phyloP scores from a whole-genome alignment of 30 jellyfish, hydroid and myxozoan species.

The Nemopilema nomurai region DNA sequence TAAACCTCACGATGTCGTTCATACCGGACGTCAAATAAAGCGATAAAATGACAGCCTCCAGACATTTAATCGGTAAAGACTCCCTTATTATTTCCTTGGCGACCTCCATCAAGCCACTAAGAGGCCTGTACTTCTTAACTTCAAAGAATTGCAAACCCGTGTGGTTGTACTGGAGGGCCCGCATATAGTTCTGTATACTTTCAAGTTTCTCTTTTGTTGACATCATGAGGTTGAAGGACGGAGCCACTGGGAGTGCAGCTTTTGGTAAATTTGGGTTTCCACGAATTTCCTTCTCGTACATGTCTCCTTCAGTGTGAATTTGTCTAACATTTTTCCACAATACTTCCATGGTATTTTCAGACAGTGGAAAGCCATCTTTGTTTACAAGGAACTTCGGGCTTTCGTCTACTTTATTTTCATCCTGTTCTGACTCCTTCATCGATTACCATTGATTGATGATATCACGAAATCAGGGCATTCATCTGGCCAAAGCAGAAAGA shows the following conservation, averaged over 20 bases:
- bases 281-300: slow-evolving; percentile 39
- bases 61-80: slow-evolving; percentile 86
- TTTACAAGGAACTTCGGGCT: slow-evolving; percentile 45
- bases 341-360: slow-evolving; percentile 41
- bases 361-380: slow-evolving; percentile 70
- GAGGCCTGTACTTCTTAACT: slow-evolving; percentile 75
- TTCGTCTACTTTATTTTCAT: neutral
- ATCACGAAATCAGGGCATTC: too few species aligned
- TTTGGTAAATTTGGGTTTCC: slow-evolving; percentile 35
- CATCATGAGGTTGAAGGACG: slow-evolving; percentile 29
- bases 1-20: slow-evolving; percentile 63
- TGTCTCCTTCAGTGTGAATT: slow-evolving; percentile 33
- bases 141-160: slow-evolving; percentile 90
- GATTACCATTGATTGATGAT: neutral
- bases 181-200: slow-evolving; percentile 67
- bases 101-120: slow-evolving; percentile 77
- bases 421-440: slow-evolving; percentile 5
- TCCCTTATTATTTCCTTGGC: slow-evolving; percentile 87
- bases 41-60: slow-evolving; percentile 86
- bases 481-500: too few species aligned
- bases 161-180: slow-evolving; percentile 82
- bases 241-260: slow-evolving; percentile 25
- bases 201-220: slow-evolving; percentile 47
- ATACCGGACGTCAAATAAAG: slow-evolving; percentile 75
- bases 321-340: slow-evolving; percentile 59